These are phyloP conservation scores for Sardina pilchardus DNA, from an alignment of 2,113 vertebrate genomes.

Conservation along the genomic window DNA sequence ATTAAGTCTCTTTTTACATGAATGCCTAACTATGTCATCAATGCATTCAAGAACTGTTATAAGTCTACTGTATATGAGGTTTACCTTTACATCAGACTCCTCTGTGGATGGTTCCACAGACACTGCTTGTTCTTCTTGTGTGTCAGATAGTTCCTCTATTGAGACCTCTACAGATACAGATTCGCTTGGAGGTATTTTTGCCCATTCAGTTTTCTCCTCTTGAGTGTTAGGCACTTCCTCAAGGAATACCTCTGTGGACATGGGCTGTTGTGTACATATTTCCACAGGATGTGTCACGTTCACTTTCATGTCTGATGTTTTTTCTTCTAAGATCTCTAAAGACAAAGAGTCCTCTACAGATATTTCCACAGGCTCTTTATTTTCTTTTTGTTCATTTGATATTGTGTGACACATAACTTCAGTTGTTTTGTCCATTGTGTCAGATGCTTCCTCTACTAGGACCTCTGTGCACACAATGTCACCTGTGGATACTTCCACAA, in stretches of 20 bases:
- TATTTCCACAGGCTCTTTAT: constrained; percentile 20
- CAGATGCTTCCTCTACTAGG: constrained; percentile 10
- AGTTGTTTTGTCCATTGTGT: constrained; percentile 19
- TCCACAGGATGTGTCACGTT: constrained; percentile 8
- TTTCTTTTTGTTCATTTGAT: background rate
- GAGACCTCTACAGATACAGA: constrained; percentile 14
- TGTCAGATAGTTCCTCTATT: constrained; percentile 18
- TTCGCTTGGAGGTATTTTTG: constrained; percentile 16
- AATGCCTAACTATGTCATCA: constrained; percentile 1
- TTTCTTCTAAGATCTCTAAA: constrained; percentile 5
- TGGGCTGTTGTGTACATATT: background rate
- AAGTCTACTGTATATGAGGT: background rate
- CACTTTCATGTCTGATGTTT: constrained; percentile 2
- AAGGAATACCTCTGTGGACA: constrained; percentile 11
- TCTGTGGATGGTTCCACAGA: constrained; percentile 10
- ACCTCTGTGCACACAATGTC: constrained; percentile 19
- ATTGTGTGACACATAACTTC: constrained; percentile 2
- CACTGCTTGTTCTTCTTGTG: background rate
- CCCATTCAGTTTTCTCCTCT: constrained; percentile 3
- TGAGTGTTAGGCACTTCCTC: constrained; percentile 18
- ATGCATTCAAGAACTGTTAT: constrained; percentile 15
- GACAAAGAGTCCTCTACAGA: background rate
- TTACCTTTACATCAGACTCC: constrained; percentile 12
- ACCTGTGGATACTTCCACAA: background rate
- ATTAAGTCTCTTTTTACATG: background rate